A percentile compares a stretch with the other conserved stretches of the same genome.
Conservation (phyloP, 2,113 vertebrate genomes). For the Notarius lentiginosus region DNA sequence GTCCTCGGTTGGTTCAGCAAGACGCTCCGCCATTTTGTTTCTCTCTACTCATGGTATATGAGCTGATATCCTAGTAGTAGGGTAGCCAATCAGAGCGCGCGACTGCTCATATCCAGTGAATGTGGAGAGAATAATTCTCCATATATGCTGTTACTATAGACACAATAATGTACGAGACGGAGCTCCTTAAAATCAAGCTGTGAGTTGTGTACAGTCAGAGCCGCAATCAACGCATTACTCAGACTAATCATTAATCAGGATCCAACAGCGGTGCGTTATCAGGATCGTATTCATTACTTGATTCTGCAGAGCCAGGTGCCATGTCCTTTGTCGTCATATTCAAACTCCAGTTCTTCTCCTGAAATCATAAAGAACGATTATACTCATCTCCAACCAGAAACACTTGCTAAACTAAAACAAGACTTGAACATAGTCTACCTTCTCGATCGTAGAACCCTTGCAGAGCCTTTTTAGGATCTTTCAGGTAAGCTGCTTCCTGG, state of each 20-base stretch:
- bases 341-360: constrained; percentile 97
- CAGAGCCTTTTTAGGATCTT: constrained; percentile 94
- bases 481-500: constrained; percentile 92
- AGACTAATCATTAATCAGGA: not conserved
- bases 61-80: no score
- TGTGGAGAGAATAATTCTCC: no score
- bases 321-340: constrained; percentile 90
- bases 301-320: constrained; percentile 94
- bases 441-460: constrained; percentile 98
- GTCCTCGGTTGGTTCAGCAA: no score
- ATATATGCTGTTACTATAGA: not conserved
- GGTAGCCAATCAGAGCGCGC: no score
- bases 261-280: not conserved
- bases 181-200: not conserved
- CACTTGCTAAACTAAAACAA: not conserved
- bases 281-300: constrained; percentile 71
- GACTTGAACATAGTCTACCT: constrained; percentile 70
- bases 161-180: not conserved
- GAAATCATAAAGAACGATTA: constrained; percentile 13
- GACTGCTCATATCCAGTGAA: no score
- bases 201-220: not conserved
- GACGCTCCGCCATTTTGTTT: no score
- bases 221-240: not conserved
- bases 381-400: not conserved
- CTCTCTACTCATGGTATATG: no score